Conservation (phyloP, 2,888 invertebrate species). For the Acrobasis suavella region DNA sequence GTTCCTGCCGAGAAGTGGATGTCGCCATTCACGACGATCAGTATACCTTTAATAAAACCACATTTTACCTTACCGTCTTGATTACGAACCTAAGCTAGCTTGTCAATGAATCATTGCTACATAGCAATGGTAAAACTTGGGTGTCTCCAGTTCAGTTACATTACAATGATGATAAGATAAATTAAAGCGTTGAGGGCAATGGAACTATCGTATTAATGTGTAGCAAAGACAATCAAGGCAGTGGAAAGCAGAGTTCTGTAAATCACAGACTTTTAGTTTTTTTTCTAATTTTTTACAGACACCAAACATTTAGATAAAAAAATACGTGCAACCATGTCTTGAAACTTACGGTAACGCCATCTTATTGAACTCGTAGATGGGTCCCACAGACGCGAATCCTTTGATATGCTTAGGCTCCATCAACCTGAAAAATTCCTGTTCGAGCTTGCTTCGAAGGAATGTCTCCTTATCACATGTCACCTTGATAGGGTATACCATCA, state of each 20-base stretch:
- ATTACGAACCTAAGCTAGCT: too few relatives aligned
- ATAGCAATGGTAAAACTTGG: too few relatives aligned
- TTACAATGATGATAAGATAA: too few relatives aligned
- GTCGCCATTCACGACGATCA: conserved; percentile 41
- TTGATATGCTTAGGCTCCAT: conserved; percentile 82
- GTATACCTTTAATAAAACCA: conserved; percentile 43
- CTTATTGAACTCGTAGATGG: conserved; percentile 83
- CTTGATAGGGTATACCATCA: conserved; percentile 83
- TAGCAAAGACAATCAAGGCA: too few relatives aligned
- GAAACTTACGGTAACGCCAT: conserved; percentile 36
- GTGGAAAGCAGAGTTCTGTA: too few relatives aligned
- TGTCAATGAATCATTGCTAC: too few relatives aligned
- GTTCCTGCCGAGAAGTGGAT: conserved; percentile 79
- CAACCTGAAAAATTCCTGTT: conserved; percentile 81
- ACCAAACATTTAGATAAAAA: not conserved
- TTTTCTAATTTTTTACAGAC: too few relatives aligned
- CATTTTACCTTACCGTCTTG: too few relatives aligned
- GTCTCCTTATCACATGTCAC: conserved; percentile 86
- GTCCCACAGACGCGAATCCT: conserved; percentile 84
- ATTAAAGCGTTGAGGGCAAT: too few relatives aligned
- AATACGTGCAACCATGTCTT: not conserved
- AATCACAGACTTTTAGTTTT: too few relatives aligned
- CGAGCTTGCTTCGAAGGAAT: conserved; percentile 84
- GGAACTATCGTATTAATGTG: too few relatives aligned
- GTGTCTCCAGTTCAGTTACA: too few relatives aligned